phyloP scores from a whole-genome alignment of 2,888 invertebrate species.

The Cantharis nigra region DNA sequence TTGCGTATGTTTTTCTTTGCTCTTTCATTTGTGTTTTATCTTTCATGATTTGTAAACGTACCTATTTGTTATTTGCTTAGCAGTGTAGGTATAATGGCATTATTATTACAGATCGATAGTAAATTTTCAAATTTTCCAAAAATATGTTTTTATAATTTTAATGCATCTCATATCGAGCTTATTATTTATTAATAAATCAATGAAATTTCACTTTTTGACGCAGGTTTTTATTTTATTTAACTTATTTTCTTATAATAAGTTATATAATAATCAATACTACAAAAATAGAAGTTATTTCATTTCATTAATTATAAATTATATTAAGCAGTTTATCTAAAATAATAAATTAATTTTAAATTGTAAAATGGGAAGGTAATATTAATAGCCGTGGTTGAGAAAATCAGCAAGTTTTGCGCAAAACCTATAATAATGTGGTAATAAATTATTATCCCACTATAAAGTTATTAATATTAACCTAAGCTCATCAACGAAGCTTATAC shows the following conservation, averaged over 20 bases:
- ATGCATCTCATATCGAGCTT: too few relatives aligned
- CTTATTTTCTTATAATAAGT: too few relatives aligned
- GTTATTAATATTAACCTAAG: constrained; percentile 47
- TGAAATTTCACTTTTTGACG: too few relatives aligned
- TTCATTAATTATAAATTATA: background rate
- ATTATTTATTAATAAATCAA: too few relatives aligned
- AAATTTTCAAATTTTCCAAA: background rate
- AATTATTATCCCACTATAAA: constrained; percentile 47
- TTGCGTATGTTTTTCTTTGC: background rate
- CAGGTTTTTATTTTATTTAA: too few relatives aligned
- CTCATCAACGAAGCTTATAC: constrained; percentile 39
- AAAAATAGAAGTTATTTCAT: background rate
- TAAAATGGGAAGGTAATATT: constrained; percentile 8
- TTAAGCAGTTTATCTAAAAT: background rate
- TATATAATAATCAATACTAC: background rate
- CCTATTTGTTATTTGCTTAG: background rate
- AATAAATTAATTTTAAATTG: background rate
- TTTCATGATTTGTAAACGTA: background rate
- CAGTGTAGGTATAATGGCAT: background rate
- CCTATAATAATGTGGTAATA: constrained; percentile 38
- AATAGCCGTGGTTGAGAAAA: constrained; percentile 18
- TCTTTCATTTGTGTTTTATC: background rate
- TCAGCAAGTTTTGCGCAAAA: constrained; percentile 20
- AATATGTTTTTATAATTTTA: too few relatives aligned
- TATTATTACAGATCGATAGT: background rate